A percentile compares a stretch with the other conserved stretches of the same genome.
phyloP scores from a whole-genome alignment of 2,888 invertebrate species.

The Coremacera marginata region DNA sequence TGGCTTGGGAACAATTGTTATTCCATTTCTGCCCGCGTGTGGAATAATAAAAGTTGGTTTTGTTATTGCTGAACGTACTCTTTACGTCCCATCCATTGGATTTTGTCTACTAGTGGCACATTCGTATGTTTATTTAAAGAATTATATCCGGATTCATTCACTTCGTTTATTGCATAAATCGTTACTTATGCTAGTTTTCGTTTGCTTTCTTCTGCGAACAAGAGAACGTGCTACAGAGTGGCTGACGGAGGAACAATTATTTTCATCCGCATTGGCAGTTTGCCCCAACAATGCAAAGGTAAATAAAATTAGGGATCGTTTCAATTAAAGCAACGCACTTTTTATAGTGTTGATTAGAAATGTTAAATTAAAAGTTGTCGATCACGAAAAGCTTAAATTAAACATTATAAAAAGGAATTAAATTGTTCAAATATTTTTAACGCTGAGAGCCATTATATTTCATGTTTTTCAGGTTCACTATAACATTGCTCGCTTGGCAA shows the following conservation, averaged over 20 bases:
- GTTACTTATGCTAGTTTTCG: conserved; percentile 57
- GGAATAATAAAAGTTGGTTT: conserved; percentile 98
- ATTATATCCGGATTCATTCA: conserved; percentile 38
- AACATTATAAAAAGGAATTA: neutral
- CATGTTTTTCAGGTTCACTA: conserved; percentile 72
- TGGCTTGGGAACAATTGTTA: conserved; percentile 78
- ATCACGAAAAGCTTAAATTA: too few species aligned
- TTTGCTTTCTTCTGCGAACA: conserved; percentile 69
- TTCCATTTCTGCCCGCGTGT: conserved; percentile 95
- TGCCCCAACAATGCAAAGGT: conserved; percentile 96
- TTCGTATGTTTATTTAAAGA: conserved; percentile 75
- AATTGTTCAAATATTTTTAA: neutral
- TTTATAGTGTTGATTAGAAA: too few species aligned
- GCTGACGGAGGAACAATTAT: conserved; percentile 83
- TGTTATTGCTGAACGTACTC: conserved; percentile 93
- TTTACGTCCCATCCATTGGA: conserved; percentile 98
- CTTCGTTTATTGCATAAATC: conserved; percentile 47
- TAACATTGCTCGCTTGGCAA: conserved; percentile 91
- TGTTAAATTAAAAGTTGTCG: too few species aligned
- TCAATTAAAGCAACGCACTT: too few species aligned
- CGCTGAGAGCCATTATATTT: neutral
- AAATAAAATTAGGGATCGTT: neutral
- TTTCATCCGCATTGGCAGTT: conserved; percentile 83
- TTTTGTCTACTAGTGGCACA: conserved; percentile 92
- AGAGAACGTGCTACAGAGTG: conserved; percentile 81